Evolutionary conservation across 2,888 invertebrate genomes (phyloP).

Genomic region (Eilema caniola): DNA sequence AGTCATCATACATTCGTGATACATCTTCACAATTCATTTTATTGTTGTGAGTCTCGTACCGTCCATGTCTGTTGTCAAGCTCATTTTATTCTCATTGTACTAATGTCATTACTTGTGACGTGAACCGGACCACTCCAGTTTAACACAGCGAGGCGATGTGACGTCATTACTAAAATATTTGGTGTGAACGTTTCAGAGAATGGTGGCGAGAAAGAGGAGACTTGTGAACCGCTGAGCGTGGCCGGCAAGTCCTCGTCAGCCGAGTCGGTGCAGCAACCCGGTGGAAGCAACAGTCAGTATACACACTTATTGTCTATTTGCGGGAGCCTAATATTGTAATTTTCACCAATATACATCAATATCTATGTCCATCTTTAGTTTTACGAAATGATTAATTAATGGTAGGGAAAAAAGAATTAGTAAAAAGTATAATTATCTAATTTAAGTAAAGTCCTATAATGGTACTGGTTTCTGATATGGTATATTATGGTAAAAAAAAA

Average conservation of each 20-base stretch:
- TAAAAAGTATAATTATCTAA: too few relatives aligned
- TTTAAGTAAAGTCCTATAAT: too few relatives aligned
- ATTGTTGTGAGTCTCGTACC: not conserved
- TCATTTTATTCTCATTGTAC: too few relatives aligned
- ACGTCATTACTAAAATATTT: not conserved
- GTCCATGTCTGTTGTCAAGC: not conserved
- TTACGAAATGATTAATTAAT: too few relatives aligned
- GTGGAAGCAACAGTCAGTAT: constrained; percentile 82
- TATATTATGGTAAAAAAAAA: too few relatives aligned
- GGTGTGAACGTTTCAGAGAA: constrained; percentile 73
- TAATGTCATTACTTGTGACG: not conserved
- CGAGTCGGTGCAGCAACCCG: constrained; percentile 91
- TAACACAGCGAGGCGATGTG: not conserved
- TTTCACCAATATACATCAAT: too few relatives aligned
- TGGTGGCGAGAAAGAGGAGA: constrained; percentile 92
- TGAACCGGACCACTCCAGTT: not conserved
- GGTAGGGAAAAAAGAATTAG: too few relatives aligned
- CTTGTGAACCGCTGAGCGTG: constrained; percentile 89
- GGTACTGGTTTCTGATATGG: too few relatives aligned
- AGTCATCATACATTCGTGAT: too few relatives aligned
- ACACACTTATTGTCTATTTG: not conserved
- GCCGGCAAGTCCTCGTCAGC: constrained; percentile 93
- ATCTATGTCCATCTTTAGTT: too few relatives aligned
- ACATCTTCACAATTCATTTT: not conserved
- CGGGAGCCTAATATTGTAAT: too few relatives aligned